Conservation (phyloP, 1,140 invertebrate genomes). For the Mercenaria mercenaria region DNA sequence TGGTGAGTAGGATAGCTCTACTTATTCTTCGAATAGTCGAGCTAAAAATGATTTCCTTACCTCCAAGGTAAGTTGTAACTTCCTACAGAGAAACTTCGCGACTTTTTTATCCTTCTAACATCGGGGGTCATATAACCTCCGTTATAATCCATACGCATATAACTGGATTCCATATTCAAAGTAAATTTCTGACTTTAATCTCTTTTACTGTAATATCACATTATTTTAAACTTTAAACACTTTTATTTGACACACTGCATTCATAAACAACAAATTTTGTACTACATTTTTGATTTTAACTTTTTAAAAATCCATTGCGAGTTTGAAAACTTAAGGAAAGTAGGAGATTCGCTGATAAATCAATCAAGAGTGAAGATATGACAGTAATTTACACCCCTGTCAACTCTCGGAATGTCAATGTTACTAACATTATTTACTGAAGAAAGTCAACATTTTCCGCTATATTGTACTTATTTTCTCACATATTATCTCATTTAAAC, state of each 20-base stretch:
- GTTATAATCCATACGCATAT: slow-evolving; percentile 61
- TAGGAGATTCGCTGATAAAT: slow-evolving; percentile 14
- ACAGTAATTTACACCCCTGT: slow-evolving; percentile 39
- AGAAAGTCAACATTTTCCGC: neutral
- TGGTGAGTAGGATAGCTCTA: too few species aligned
- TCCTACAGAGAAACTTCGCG: slow-evolving; percentile 48
- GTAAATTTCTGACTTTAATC: neutral
- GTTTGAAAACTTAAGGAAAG: neutral
- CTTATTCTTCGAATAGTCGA: too few species aligned
- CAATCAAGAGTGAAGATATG: slow-evolving; percentile 21
- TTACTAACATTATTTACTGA: neutral
- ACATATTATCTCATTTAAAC: neutral
- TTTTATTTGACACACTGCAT: neutral
- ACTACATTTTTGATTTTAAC: neutral
- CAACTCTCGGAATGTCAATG: neutral
- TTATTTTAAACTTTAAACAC: neutral
- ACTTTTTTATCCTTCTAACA: slow-evolving; percentile 26
- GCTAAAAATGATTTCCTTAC: slow-evolving; percentile 11
- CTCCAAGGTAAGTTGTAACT: slow-evolving; percentile 51
- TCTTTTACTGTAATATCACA: neutral
- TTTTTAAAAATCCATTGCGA: neutral
- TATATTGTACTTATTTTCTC: neutral
- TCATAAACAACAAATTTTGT: neutral
- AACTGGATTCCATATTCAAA: slow-evolving; percentile 45
- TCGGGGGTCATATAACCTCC: slow-evolving; percentile 33